Percentiles rank a stretch among this genome's conserved stretches.
Evolutionary conservation across 2,888 invertebrate genomes (phyloP).

Genomic region (Tiphia femorata): DNA sequence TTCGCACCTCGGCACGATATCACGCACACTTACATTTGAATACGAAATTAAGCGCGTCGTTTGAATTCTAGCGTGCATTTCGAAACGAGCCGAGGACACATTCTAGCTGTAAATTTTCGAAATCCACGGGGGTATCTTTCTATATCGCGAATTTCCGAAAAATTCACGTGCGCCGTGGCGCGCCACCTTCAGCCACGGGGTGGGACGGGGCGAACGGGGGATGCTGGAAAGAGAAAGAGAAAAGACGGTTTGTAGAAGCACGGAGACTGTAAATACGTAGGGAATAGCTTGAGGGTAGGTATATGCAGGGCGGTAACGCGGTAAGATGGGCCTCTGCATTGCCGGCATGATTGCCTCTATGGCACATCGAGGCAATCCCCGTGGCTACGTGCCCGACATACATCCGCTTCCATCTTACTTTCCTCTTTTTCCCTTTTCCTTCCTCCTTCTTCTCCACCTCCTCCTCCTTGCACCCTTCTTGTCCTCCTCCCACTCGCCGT

Average conservation of each 20-base stretch:
- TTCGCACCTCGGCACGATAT: too few species aligned
- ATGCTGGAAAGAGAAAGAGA: slow-evolving; percentile 20
- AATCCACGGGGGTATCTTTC: too few species aligned
- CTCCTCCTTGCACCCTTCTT: slow-evolving; percentile 38
- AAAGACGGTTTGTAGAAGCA: slow-evolving; percentile 22
- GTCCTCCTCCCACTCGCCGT: slow-evolving; percentile 29
- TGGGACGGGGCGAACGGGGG: slow-evolving; percentile 31
- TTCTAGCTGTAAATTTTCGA: too few species aligned
- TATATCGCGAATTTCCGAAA: too few species aligned
- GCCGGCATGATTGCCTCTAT: slow-evolving; percentile 68
- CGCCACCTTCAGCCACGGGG: too few species aligned
- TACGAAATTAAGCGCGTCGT: too few species aligned
- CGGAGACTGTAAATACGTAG: slow-evolving; percentile 32
- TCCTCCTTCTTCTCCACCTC: slow-evolving; percentile 28
- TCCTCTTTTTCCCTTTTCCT: slow-evolving; percentile 41
- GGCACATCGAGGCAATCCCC: slow-evolving; percentile 69
- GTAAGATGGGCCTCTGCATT: slow-evolving; percentile 66
- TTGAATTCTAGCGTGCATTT: too few species aligned
- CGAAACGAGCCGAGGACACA: too few species aligned
- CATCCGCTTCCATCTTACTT: slow-evolving; percentile 62
- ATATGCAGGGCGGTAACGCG: slow-evolving; percentile 61
- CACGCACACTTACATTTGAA: too few species aligned
- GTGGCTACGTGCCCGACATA: slow-evolving; percentile 69
- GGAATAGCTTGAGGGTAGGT: slow-evolving; percentile 39
- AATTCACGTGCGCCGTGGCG: too few species aligned